Percentiles rank a stretch among this genome's conserved stretches.
Conservation (phyloP, 2,888 invertebrate genomes). For the Polydrusus cervinus region DNA sequence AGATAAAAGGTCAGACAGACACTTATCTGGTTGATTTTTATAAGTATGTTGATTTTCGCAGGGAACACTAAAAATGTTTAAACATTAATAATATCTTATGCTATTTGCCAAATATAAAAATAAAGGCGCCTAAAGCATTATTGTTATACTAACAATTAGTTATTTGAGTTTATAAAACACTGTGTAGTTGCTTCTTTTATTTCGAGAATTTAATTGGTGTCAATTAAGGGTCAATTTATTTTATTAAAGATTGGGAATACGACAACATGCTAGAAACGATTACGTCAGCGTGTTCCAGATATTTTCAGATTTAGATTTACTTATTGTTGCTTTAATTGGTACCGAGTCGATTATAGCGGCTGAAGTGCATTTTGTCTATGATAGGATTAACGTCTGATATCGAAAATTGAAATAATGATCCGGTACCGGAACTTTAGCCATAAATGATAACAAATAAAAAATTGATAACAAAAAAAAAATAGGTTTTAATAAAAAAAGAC, state of each 20-base stretch:
- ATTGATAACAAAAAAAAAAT: too few relatives aligned
- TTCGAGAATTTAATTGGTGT: conserved; percentile 68
- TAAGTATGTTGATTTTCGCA: too few relatives aligned
- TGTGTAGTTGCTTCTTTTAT: conserved; percentile 61
- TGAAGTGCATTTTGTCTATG: too few relatives aligned
- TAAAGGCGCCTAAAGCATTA: conserved; percentile 44
- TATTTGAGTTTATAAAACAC: conserved; percentile 45
- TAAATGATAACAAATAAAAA: too few relatives aligned
- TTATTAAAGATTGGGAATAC: conserved; percentile 67
- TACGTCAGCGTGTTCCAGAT: conserved; percentile 64
- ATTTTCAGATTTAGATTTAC: not conserved
- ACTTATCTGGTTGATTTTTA: too few relatives aligned
- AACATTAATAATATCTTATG: too few relatives aligned
- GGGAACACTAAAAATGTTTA: too few relatives aligned
- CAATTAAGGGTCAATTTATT: conserved; percentile 70
- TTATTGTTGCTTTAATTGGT: not conserved
- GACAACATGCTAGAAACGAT: conserved; percentile 56
- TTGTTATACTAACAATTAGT: conserved; percentile 37
- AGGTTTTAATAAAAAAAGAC: too few relatives aligned
- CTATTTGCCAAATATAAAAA: not conserved
- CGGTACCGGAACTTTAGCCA: too few relatives aligned
- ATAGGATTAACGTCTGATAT: too few relatives aligned
- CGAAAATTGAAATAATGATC: too few relatives aligned
- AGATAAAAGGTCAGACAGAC: too few relatives aligned
- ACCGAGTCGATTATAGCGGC: not conserved